phyloP scores from a whole-genome alignment of 2,888 invertebrate genomes.

The Drosophila atroscutellata region DNA sequence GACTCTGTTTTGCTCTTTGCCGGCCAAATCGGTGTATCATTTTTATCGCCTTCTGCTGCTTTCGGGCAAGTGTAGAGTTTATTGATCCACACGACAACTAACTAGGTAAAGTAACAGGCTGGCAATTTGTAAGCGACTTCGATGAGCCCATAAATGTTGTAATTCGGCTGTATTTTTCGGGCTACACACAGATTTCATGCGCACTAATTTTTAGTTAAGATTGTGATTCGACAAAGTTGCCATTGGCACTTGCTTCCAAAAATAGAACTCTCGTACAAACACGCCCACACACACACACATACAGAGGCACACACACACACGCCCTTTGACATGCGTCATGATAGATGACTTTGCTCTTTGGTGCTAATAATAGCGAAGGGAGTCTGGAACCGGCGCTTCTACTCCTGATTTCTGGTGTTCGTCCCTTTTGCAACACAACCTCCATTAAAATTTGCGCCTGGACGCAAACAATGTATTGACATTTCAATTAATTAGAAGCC shows the following conservation, averaged over 20 bases:
- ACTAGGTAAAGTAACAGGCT: constrained; percentile 62
- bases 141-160: constrained; percentile 59
- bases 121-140: constrained; percentile 54
- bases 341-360: constrained; percentile 56
- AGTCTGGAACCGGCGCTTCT: constrained; percentile 1
- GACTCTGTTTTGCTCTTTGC: constrained; percentile 48
- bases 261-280: constrained; percentile 42
- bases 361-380: constrained; percentile 41
- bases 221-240: constrained; percentile 44
- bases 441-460: constrained; percentile 50
- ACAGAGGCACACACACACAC: not conserved
- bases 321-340: constrained; percentile 42
- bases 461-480: constrained; percentile 70
- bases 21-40: constrained; percentile 48
- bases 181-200: constrained; percentile 49
- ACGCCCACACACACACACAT: not conserved
- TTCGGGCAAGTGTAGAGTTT: constrained; percentile 59
- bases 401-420: constrained; percentile 6
- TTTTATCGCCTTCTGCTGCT: constrained; percentile 52
- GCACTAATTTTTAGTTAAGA: constrained; percentile 71
- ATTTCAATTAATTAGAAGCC: constrained; percentile 76
- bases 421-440: constrained; percentile 11
- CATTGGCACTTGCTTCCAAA: constrained; percentile 34
- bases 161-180: constrained; percentile 26
- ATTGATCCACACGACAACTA: constrained; percentile 61